Base-by-base conservation (phyloP, 2,888 invertebrate species). In the Microctonus aethiopoides region DNA sequence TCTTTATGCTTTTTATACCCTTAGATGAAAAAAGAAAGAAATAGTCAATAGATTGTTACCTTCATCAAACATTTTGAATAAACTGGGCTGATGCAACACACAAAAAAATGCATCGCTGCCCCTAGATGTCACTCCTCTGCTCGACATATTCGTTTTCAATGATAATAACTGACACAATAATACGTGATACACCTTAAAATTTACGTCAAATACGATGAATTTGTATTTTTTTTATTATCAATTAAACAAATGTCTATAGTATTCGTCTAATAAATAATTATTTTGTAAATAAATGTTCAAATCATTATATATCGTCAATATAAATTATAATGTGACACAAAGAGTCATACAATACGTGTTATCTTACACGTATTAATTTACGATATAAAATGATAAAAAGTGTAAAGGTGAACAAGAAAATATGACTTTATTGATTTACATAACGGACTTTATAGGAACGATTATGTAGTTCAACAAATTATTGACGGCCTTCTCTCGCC, bases 11-110 rank as follows among this genome's bases (percentile, higher is more conserved):
- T 3, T 5, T 29, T 29, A 29, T 29, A 5, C 7, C 29, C 7
- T 3, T 41, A 16, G 4, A 16, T 16, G 20, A 61, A 22, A 52
- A 54, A 54, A 26, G 52, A 61, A 22, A 13, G n/a, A 54, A 61
- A 24, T 13, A 61, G 46, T 34, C 10, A 6, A 57, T 36, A 3
- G n/a, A 11, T 13, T 29, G 56, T 75, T 80, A 83, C 83, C 86
- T 80, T 83, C 84, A n/a, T 83, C 84, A 32, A 78, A 75, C 59
- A 84, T 84, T 72, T 83, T 80, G 75, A 83, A 78, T 64, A 83
- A 81, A 72, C 79, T 81, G 4, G 80, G 77, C 10, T 78, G 64
- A 59, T 71, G 76, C 1, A 80, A 74, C 67, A 80, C 76, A 61
- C 74, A 78, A n/a, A 79, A 75, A 70, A 81, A 86, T n/a, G 76